Evolutionary conservation across 2,113 vertebrate species (phyloP), one percentile per base, ranked within the genome.

Genomic region (Coturnix japonica): DNA sequence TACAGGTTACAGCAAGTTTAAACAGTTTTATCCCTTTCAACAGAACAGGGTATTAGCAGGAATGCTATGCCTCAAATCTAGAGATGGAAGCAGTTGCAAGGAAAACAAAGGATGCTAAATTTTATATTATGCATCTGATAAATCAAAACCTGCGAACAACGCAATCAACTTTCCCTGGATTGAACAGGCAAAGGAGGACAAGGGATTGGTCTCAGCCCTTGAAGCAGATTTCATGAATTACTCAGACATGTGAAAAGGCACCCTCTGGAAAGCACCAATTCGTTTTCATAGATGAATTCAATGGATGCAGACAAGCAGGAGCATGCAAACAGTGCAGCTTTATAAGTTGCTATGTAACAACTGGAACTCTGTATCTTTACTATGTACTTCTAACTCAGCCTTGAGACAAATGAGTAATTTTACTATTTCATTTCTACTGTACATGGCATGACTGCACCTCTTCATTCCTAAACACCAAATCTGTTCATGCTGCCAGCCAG

Each of bases 231-330:
- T 71, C 60, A 8, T 70, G 65, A 92, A 23, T 43, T 92, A 71
- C 43, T 94, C 64, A 84, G 77, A 85, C 82, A 90, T 69, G 66
- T 59, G 79, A 89, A 95, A 89, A 75, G 35, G 56, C 21, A 89
- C 60, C 28, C 84, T 66, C 46, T 82, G 72, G 49, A 86, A 94
- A 72, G 8, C 77, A 76, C 39, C 59, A 87, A 81, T 53, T 37
- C 54, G 31, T 9, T 21, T 78, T 61, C 57, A 89, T 6, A 79
- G 65, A 53, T 65, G 39, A 86, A 85, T n/a, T 25, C 61, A 90
- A n/a, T 7, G 53, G 30, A 66, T 47, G 78, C 67, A 75, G 53
- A 72, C 57, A 51, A 15, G 33, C 17, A 79, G 49, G 16, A 43
- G 54, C 43, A 76, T 16, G 61, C 44, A 28, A 85, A 73, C 7